phyloP scores from a whole-genome alignment of 2,113 vertebrate genomes.

The Polypterus bichir region DNA sequence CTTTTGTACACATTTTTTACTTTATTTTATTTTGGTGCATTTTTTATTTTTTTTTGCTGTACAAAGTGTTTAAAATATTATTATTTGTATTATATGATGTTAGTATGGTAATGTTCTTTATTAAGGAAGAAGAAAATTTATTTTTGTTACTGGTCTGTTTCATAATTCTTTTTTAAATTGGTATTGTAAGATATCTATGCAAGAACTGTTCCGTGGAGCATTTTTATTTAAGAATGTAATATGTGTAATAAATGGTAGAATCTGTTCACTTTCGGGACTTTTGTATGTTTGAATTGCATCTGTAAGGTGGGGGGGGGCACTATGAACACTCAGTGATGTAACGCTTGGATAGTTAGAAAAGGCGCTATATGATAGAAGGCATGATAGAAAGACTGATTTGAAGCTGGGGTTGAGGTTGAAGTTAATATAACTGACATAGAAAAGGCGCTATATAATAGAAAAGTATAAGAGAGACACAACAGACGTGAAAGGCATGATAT shows the following conservation, averaged over 20 bases:
- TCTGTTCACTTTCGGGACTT: conserved; percentile 65
- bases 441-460: no score
- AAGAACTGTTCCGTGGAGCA: conserved; percentile 98
- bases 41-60: conserved; percentile 77
- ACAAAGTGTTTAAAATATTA: conserved; percentile 87
- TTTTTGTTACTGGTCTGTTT: conserved; percentile 99
- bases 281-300: no score
- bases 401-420: no score
- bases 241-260: conserved; percentile 99
- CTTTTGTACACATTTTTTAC: conserved; percentile 49
- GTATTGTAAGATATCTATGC: conserved; percentile 99
- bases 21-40: conserved; percentile 69
- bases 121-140: conserved; percentile 99
- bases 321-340: no score
- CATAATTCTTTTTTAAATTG: conserved; percentile 99
- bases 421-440: no score
- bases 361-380: no score
- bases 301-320: no score
- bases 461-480: no score
- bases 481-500: no score
- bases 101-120: conserved; percentile 99
- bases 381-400: no score
- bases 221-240: conserved; percentile 99
- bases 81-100: conserved; percentile 99
- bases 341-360: no score